A percentile compares a stretch with the other conserved stretches of the same genome.
Evolutionary conservation across 2,888 invertebrate genomes (phyloP).

Genomic region (Synergus umbraculus): DNA sequence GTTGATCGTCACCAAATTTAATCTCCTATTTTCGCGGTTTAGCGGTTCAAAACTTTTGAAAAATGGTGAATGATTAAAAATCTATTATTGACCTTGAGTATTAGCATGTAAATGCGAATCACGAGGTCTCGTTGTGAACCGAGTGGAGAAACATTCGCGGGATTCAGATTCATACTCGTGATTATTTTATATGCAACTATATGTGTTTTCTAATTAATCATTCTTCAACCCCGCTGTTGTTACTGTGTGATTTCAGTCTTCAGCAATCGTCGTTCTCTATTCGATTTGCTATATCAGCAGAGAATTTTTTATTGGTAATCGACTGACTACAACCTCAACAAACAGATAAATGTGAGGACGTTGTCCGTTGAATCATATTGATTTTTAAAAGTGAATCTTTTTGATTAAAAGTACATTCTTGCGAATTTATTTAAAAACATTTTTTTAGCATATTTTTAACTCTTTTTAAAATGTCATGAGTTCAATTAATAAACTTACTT

Average conservation of each 20-base stretch:
- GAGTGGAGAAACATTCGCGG: neutral
- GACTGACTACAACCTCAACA: constrained; percentile 25
- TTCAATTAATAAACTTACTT: neutral
- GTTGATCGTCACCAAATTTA: neutral
- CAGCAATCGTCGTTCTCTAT: constrained; percentile 22
- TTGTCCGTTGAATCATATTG: constrained; percentile 27
- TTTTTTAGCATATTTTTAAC: neutral
- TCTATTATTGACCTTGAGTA: neutral
- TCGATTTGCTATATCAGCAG: constrained; percentile 31
- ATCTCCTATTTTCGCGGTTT: neutral
- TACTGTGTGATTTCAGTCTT: constrained; percentile 34
- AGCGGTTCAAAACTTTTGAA: neutral
- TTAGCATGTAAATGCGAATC: neutral
- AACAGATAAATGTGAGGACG: constrained; percentile 29
- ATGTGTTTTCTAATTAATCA: constrained; percentile 30
- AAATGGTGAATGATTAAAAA: neutral
- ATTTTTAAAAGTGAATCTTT: constrained; percentile 23
- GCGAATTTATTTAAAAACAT: neutral
- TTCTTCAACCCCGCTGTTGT: constrained; percentile 34
- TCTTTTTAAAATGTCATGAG: neutral
- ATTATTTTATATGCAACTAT: neutral
- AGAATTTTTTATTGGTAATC: constrained; percentile 24
- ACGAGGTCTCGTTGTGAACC: constrained; percentile 4
- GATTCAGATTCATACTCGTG: constrained; percentile 19
- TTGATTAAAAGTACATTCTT: neutral